Evolutionary conservation across 2,888 invertebrate species (phyloP), one percentile per base, ranked within the genome.

Genomic region (Eupithecia tripunctaria): DNA sequence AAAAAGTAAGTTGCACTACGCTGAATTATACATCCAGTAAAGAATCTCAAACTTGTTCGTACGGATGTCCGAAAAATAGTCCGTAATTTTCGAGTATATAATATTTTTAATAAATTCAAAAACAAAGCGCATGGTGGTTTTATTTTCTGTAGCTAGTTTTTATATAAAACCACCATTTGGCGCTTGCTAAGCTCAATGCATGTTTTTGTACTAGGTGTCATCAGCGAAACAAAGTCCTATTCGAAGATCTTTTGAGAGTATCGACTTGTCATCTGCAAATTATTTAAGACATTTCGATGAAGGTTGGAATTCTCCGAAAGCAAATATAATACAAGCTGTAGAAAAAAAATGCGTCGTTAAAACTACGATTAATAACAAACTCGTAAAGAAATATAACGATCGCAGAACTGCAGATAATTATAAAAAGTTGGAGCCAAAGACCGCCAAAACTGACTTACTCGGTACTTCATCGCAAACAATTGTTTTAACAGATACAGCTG

Each of bases 1-100:
- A 89, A 70, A 88, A 87, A 87, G 89, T 89, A 85, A 92, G 89
- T 89, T 88, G 81, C 76, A 81, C 84, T 56, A 79, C 81, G 73
- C 79, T 88, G 75, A 86, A 63, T 60, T 18, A 27, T 60, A 29
- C 27, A 32, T 10, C 12, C n/a, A 62, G 32, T 62, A 32, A 62
- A 62, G n/a, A 62, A 60, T 32, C 29, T 62, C 32, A 62, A 62
- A 32, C 18, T 2, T 5, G 10, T 36, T 32, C 4, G 36, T n/a
- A 12, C 7, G 7, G 18, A 29, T 18, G 8, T n/a, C 29, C 12
- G 15, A 62, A 10, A 32, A 36, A 15, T 18, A 7, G 32, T 36
- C 8, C 10, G n/a, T 32, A 32, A 29, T 29, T 41, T 51, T 32
- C 10, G 60, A 43, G 32, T 29, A 60, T 18, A n/a, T 65, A 70